Evolutionary conservation across 2,797 vertebrate genomes (phyloP), one percentile per base, ranked within the genome.

Genomic region (Protonibea diacanthus): DNA sequence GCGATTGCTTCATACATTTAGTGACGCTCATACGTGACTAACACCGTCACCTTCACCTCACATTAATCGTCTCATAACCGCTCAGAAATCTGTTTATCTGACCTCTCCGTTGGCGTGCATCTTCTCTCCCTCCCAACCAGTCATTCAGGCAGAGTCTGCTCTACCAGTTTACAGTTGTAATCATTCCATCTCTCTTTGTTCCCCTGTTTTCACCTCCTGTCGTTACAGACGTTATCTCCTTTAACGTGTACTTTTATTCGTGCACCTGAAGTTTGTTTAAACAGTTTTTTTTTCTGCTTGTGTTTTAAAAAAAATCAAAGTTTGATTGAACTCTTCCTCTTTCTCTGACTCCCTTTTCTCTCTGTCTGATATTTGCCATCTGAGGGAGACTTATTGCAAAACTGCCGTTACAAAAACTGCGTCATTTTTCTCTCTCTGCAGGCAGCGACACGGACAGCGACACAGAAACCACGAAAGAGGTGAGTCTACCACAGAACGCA

Each of bases 371-470:
- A 14, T 45, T 17, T 38, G 47, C 23, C 23, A 48, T 38, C 12
- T 15, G 6, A 52, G 2, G 25, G 23, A 23, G 21, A 27, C 15
- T 33, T 57, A 2, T 12, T 64, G 13, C 20, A 53, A 55, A 55
- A n/a, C 12, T 1, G 14, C 25, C 17, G 21, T 67, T 62, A 65
- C 45, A 63, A 5, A 57, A 27, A 20, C 17, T 2, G 5, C 52
- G 25, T 89, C 48, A 89, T 75, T 80, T 17, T 82, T 69, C 33
- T 33, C 7, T 33, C 33, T 59, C 23, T 76, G 79, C 95, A 99
- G 98, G 96, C 92, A 99, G 98, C 18, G 98, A 99, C 93, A 98
- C 97, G 0, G 97, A 99, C 78, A 98, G 97, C 0, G 98, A 99
- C 70, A 88, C 82, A 65, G 97, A 98, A 81, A 97, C 98, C 91